A percentile compares a stretch with the other conserved stretches of the same genome.
phyloP scores from a whole-genome alignment of 2,113 vertebrate species.

The Aspidoscelis tigris region DNA sequence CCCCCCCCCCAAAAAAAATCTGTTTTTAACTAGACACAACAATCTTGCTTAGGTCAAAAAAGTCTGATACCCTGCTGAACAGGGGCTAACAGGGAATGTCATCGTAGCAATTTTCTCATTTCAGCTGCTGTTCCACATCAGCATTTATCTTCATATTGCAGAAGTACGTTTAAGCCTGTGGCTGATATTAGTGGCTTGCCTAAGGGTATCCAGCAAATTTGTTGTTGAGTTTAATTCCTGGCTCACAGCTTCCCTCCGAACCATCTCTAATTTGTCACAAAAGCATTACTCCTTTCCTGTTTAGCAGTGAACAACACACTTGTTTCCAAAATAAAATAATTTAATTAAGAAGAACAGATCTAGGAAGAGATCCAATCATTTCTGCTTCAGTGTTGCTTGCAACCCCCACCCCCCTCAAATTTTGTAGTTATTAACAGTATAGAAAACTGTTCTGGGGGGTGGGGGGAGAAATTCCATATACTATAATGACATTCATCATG shows the following conservation, averaged over 20 bases:
- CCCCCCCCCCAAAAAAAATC: no score
- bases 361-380: no score
- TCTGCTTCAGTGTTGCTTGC: no score
- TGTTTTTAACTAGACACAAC: neutral
- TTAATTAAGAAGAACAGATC: no score
- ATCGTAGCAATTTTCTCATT: neutral
- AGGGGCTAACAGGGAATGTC: neutral
- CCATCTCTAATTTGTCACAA: neutral
- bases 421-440: no score
- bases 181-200: neutral
- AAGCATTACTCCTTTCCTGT: neutral
- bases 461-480: no score
- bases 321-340: no score
- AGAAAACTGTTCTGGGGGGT: no score
- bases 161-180: neutral
- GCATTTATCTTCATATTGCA: neutral
- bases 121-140: no score
- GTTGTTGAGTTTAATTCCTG: neutral
- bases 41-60: neutral
- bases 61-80: neutral
- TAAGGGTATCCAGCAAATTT: neutral
- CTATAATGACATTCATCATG: no score
- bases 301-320: no score
- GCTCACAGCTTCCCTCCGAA: neutral
- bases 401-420: no score